Evolutionary conservation across 2,113 vertebrate species (phyloP).

Genomic region (Perccottus glenii): DNA sequence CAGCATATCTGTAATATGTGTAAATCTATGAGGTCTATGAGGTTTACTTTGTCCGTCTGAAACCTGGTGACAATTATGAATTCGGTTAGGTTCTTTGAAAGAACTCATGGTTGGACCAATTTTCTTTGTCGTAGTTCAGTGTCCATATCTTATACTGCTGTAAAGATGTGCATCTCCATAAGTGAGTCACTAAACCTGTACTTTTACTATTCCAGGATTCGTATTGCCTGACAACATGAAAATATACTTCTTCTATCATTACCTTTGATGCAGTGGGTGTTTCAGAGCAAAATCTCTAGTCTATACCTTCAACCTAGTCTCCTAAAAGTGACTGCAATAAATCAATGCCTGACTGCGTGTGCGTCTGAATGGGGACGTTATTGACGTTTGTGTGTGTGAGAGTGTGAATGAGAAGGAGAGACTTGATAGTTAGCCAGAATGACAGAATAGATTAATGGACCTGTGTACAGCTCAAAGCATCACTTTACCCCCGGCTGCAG

Average conservation of each 20-base stretch:
- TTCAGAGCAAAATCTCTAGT: slow-evolving; percentile 28
- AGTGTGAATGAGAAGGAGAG: slow-evolving; percentile 10
- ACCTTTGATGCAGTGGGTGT: slow-evolving; percentile 33
- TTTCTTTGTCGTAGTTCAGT: not conserved
- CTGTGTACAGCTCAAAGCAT: slow-evolving; percentile 34
- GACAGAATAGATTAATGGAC: slow-evolving; percentile 39
- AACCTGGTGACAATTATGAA: too few species aligned
- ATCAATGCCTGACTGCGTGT: slow-evolving; percentile 37
- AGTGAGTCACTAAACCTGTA: not conserved
- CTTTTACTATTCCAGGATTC: not conserved
- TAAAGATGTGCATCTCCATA: slow-evolving; percentile 15
- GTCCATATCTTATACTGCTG: slow-evolving; percentile 1
- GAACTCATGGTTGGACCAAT: too few species aligned
- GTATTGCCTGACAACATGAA: slow-evolving; percentile 1
- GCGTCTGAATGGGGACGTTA: not conserved
- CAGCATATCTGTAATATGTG: too few species aligned
- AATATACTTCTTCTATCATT: slow-evolving; percentile 6
- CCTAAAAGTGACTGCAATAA: slow-evolving; percentile 44
- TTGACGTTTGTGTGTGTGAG: slow-evolving; percentile 23
- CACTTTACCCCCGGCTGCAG: slow-evolving; percentile 45
- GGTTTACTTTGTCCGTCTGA: too few species aligned
- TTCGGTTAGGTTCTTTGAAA: too few species aligned
- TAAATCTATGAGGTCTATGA: too few species aligned
- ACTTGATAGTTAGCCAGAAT: slow-evolving; percentile 34
- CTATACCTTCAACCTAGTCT: slow-evolving; percentile 16